Conservation (phyloP, 2,113 vertebrate genomes). For the Chroicocephalus ridibundus region DNA sequence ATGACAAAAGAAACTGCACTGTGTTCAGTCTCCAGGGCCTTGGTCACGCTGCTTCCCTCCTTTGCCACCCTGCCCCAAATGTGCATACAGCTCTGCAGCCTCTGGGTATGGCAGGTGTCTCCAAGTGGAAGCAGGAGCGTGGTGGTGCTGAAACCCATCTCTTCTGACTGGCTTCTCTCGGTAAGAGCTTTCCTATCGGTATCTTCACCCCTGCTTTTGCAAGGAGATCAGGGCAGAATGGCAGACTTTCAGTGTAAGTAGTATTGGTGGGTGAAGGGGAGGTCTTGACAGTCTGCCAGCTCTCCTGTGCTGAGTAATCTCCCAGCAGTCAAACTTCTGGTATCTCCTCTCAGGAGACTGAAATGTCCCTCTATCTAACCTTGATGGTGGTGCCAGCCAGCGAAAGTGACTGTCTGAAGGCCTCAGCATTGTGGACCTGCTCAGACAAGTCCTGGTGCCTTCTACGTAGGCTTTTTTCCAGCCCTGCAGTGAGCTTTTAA, state of each 20-base stretch:
- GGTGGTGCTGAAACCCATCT: background rate
- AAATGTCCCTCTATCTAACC: background rate
- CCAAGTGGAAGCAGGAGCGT: rapidly evolving
- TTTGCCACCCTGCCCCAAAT: background rate
- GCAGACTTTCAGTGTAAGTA: background rate
- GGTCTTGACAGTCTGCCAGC: background rate
- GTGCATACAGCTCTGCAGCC: background rate
- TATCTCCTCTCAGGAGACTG: background rate
- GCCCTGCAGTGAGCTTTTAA: background rate
- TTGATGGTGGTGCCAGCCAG: background rate
- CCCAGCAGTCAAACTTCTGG: background rate
- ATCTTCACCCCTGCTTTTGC: background rate
- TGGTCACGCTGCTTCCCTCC: background rate
- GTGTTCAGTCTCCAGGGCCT: slow-evolving; percentile 21
- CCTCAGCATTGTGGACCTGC: rapidly evolving
- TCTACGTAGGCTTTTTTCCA: background rate
- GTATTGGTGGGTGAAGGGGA: background rate
- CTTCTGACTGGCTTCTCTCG: background rate
- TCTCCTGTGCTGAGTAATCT: background rate
- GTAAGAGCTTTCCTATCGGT: background rate
- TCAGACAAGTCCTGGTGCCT: background rate
- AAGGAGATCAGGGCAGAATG: background rate
- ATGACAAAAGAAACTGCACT: slow-evolving; percentile 36
- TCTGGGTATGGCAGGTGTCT: background rate
- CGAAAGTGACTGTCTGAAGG: background rate